Conservation (phyloP, 2,888 invertebrate genomes). For the Thereva unica region DNA sequence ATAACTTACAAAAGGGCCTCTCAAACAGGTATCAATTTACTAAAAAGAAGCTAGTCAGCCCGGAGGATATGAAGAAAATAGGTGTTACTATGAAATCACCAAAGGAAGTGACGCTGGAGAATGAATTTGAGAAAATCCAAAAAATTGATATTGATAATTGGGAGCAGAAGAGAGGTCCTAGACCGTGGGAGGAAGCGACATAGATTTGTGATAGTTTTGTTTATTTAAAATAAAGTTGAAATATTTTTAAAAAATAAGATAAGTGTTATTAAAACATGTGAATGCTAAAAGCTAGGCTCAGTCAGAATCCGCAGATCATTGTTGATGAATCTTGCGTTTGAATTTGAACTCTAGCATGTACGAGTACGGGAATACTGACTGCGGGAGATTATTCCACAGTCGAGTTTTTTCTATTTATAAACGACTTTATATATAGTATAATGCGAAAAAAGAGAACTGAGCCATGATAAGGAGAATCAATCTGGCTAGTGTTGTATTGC, state of each 20-base stretch:
- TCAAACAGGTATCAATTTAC: constrained; percentile 64
- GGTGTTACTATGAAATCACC: constrained; percentile 70
- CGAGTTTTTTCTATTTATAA: too few species aligned
- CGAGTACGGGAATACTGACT: too few species aligned
- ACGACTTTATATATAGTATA: too few species aligned
- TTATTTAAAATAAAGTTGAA: neutral
- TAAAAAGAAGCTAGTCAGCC: constrained; percentile 62
- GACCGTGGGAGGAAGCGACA: constrained; percentile 76
- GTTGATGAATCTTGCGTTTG: too few species aligned
- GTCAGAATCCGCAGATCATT: too few species aligned
- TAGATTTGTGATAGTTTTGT: neutral
- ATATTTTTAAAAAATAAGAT: neutral
- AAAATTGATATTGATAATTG: constrained; percentile 77
- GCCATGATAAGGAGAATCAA: too few species aligned
- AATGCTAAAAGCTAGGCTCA: too few species aligned
- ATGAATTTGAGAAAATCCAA: constrained; percentile 74
- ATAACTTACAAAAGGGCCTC: constrained; percentile 35
- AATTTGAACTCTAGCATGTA: too few species aligned
- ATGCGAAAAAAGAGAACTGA: too few species aligned
- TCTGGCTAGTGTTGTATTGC: too few species aligned
- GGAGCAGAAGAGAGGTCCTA: constrained; percentile 82
- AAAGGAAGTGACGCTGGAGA: constrained; percentile 73
- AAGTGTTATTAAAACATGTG: too few species aligned
- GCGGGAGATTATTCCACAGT: too few species aligned
- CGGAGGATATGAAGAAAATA: constrained; percentile 68